These are phyloP conservation scores for Eulithis prunata DNA, from an alignment of 2,888 invertebrate species.

Conservation along the genomic window DNA sequence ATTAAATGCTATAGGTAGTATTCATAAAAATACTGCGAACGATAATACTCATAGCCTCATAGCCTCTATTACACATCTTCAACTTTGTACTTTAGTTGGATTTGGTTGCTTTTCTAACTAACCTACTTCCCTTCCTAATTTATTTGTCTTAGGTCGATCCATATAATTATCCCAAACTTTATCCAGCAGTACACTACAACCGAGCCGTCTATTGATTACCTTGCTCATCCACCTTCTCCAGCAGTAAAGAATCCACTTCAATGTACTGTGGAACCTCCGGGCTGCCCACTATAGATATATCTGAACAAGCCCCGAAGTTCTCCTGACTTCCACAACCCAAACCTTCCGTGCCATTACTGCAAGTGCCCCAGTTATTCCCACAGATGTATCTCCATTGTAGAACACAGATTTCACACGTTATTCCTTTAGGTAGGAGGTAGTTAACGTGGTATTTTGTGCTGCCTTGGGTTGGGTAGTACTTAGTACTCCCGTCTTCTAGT, in stretches of 20 bases:
- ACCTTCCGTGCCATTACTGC: slow-evolving; percentile 87
- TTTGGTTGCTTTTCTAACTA: neutral
- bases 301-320: slow-evolving; percentile 92
- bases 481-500: slow-evolving; percentile 79
- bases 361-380: slow-evolving; percentile 92
- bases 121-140: neutral
- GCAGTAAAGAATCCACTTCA: slow-evolving; percentile 28
- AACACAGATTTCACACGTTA: slow-evolving; percentile 91
- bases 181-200: slow-evolving; percentile 1
- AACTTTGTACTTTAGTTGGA: neutral
- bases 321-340: slow-evolving; percentile 95
- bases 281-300: slow-evolving; percentile 85
- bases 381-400: slow-evolving; percentile 94
- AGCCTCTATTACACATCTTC: neutral
- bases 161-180: neutral
- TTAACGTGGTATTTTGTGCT: slow-evolving; percentile 88
- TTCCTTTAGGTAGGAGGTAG: slow-evolving; percentile 83
- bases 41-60: neutral
- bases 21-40: neutral
- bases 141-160: neutral
- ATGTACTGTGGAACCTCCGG: slow-evolving; percentile 17
- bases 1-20: neutral
- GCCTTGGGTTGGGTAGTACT: slow-evolving; percentile 88
- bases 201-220: slow-evolving; percentile 29
- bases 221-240: slow-evolving; percentile 25